Evolutionary conservation across 2,888 invertebrate species (phyloP).

Genomic region (Parnassius glacialis): DNA sequence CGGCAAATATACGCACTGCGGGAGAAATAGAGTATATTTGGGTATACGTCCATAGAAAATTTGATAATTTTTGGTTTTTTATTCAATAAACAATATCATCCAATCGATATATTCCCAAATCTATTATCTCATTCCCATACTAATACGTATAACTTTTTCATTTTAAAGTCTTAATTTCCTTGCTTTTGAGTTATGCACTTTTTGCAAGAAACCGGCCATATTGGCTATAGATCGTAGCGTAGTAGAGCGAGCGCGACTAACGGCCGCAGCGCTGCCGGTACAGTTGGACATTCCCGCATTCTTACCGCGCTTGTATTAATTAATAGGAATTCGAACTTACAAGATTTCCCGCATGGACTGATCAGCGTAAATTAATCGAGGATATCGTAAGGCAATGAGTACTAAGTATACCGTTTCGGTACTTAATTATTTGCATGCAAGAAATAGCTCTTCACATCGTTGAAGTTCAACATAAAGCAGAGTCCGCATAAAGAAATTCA

Average conservation of each 20-base stretch:
- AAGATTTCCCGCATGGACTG: conserved; percentile 6
- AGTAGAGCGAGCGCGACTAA: conserved; percentile 17
- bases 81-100: too few relatives aligned
- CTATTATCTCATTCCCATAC: too few relatives aligned
- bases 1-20: too few relatives aligned
- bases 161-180: too few relatives aligned
- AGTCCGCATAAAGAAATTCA: too few relatives aligned
- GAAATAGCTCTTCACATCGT: too few relatives aligned
- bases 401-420: background rate
- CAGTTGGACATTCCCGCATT: conserved; percentile 29
- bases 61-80: too few relatives aligned
- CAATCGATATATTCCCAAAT: too few relatives aligned
- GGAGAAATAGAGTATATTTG: too few relatives aligned
- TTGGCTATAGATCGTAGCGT: conserved; percentile 10
- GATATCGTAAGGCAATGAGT: conserved; percentile 10
- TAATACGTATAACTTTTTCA: background rate
- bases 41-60: too few relatives aligned
- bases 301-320: conserved; percentile 35
- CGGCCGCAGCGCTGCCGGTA: conserved; percentile 17
- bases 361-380: conserved; percentile 6
- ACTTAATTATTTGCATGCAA: too few relatives aligned
- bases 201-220: background rate
- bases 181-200: conserved; percentile 4
- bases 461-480: too few relatives aligned
- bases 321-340: conserved; percentile 32